Percentiles rank a stretch among this genome's conserved stretches.
These are phyloP conservation scores for Panthera uncia DNA, from an alignment of 2,113 vertebrate genomes.

Conservation along the genomic window DNA sequence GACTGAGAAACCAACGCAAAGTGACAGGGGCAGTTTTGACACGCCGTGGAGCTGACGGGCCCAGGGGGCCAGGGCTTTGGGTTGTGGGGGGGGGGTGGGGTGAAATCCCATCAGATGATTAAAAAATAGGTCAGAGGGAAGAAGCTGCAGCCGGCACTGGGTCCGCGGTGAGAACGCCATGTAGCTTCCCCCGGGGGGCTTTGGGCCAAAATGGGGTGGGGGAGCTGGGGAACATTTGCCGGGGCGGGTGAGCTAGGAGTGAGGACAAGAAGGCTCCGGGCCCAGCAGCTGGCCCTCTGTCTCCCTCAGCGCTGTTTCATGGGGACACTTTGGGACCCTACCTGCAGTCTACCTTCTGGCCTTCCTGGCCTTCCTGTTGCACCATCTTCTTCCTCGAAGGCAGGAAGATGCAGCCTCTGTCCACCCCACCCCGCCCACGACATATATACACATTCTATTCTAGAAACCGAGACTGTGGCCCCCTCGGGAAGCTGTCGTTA, in stretches of 20 bases:
- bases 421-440: background rate
- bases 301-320: background rate
- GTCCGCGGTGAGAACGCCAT: constrained; percentile 32
- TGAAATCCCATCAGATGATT: constrained; percentile 74
- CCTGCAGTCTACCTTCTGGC: background rate
- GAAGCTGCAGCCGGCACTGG: constrained; percentile 56
- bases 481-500: background rate
- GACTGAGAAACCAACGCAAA: constrained; percentile 71
- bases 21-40: constrained; percentile 80
- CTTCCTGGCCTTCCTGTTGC: background rate
- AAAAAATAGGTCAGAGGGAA: constrained; percentile 81
- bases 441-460: background rate
- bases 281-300: background rate
- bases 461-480: background rate
- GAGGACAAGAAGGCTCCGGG: background rate
- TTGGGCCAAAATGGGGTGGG: background rate
- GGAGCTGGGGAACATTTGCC: background rate
- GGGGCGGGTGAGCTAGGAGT: background rate
- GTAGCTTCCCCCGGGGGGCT: constrained; percentile 30
- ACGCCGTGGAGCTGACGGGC: constrained; percentile 72
- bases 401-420: background rate
- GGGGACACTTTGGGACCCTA: background rate
- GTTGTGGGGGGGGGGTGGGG: background rate
- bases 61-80: constrained; percentile 60
- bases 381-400: background rate